These are phyloP conservation scores for Drosophila atripex DNA, from an alignment of 2,888 invertebrate species.

Conservation along the genomic window DNA sequence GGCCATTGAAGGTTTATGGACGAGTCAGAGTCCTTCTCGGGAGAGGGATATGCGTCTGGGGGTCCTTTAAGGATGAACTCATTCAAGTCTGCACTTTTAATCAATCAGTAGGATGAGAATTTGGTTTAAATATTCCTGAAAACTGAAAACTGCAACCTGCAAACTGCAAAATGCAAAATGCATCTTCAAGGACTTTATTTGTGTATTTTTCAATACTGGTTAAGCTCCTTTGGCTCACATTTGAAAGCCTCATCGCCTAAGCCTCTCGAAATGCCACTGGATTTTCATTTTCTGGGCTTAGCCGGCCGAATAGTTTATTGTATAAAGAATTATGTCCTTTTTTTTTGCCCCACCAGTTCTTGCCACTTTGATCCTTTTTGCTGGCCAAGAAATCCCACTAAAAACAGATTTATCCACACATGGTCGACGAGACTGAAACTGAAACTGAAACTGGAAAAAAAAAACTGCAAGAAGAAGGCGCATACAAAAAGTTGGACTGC, in stretches of 20 bases:
- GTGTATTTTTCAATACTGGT: not conserved
- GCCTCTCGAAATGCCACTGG: not conserved
- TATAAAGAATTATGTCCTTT: constrained; percentile 3
- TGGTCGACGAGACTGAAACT: not conserved
- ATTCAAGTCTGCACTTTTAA: not conserved
- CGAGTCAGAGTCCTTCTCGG: not conserved
- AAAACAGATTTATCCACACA: constrained; percentile 30
- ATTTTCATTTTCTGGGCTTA: constrained; percentile 8
- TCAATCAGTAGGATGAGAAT: not conserved
- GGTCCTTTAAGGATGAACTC: not conserved
- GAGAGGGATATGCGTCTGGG: not conserved
- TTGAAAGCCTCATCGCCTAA: constrained; percentile 7
- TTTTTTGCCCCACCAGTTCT: not conserved
- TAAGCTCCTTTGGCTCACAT: constrained; percentile 3
- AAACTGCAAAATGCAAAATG: not conserved
- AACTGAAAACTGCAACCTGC: no score
- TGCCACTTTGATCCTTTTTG: not conserved
- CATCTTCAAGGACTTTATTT: not conserved
- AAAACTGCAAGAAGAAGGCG: constrained; percentile 6
- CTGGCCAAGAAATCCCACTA: constrained; percentile 12
- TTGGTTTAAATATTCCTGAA: not conserved
- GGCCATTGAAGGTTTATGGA: constrained; percentile 1
- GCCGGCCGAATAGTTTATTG: constrained; percentile 9
- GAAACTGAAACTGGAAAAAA: no score
- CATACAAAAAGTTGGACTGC: constrained; percentile 37